These are phyloP conservation scores for Drosophila fuyamai DNA, from an alignment of 1,140 invertebrate genomes.

Conservation along the genomic window DNA sequence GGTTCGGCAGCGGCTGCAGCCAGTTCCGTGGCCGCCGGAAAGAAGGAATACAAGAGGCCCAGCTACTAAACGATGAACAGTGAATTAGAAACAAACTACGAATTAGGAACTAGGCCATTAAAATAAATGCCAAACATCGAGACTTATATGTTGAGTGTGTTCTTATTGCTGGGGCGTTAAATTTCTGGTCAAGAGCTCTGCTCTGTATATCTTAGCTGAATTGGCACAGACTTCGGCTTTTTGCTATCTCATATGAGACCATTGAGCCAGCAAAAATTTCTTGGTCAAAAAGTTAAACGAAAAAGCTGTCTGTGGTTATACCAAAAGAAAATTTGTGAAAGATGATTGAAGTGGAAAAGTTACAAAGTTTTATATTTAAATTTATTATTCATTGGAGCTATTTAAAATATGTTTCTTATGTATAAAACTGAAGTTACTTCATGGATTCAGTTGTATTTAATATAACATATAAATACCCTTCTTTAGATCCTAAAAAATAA, in stretches of 20 bases:
- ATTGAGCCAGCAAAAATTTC: not conserved
- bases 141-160: constrained; percentile 26
- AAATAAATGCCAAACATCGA: constrained; percentile 53
- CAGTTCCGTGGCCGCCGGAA: constrained; percentile 58
- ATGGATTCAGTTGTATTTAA: too few relatives aligned
- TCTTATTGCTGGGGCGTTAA: constrained; percentile 6
- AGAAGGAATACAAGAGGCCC: constrained; percentile 41
- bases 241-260: not conserved
- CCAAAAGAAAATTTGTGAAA: not conserved
- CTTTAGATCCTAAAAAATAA: too few relatives aligned
- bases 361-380: not conserved
- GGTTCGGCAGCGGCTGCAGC: constrained; percentile 65
- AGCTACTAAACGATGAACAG: constrained; percentile 55
- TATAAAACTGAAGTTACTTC: too few relatives aligned
- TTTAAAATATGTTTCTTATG: too few relatives aligned
- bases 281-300: not conserved
- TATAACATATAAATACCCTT: too few relatives aligned
- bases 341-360: not conserved
- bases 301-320: not conserved
- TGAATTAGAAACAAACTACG: constrained; percentile 41
- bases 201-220: not conserved
- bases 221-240: not conserved
- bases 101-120: constrained; percentile 53
- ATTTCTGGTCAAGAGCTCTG: not conserved
- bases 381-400: not conserved